Base-by-base conservation (phyloP, 2,113 vertebrate species). In the Xiphophorus hellerii region DNA sequence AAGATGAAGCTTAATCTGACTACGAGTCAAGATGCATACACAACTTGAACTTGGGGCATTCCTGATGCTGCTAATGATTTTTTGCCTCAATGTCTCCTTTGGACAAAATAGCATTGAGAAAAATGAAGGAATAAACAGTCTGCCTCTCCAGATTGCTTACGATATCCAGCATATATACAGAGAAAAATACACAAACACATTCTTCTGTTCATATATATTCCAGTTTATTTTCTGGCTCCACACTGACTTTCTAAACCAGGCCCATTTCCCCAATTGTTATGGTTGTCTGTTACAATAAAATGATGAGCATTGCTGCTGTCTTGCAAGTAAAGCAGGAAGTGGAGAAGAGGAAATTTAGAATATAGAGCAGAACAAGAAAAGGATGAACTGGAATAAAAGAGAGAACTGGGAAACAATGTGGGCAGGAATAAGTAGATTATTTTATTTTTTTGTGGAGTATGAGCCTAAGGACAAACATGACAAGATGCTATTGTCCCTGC, bases 261-360 rank as follows among this genome's bases (percentile, higher is more conserved):
- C 25, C 84, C 67, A 81, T 83, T 91, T 83, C 78, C 81, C 71
- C 74, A 89, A 90, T 92, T 89, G 80, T 85, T 84, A 83, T 83
- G 84, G 83, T 75, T 92, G 89, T 90, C 88, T 82, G 66, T 81
- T 82, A 60, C 80, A 80, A 88, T 91, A 84, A 91, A 86, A 76
- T 85, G 80, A 89, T 48, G 80, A 69, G 83, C 69, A 67, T 74
- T 71, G 77, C 84, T 86, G 77, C 85, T 83, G 71, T 85, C 69
- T 80, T 69, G 80, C 74, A 86, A 88, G 86, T 78, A 76, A 77
- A 84, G 84, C 82, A 87, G 80, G 80, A 83, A 83, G 74, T 67
- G 51, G 66, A 27, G 73, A 78, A 63, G 31, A 76, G 68, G 80
- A 77, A 87, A 85, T 80, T 74, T 78, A 62, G 1, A 42, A 89